Conservation (phyloP, 2,888 invertebrate species). For the Thalpophila matura region DNA sequence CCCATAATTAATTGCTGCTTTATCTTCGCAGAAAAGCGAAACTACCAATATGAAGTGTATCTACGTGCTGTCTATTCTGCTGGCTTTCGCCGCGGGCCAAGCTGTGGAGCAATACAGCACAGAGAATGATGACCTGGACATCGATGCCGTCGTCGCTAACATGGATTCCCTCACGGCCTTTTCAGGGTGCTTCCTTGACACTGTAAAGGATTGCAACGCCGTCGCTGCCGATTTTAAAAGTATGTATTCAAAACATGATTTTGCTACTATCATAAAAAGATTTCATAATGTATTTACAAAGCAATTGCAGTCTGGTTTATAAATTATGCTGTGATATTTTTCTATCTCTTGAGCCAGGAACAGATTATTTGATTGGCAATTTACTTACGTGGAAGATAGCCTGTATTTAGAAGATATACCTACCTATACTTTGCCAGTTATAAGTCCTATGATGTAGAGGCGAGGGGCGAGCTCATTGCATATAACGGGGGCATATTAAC, state of each 20-base stretch:
- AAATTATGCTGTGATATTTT: neutral
- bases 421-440: too few species aligned
- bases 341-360: too few species aligned
- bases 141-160: slow-evolving; percentile 70
- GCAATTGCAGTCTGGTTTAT: slow-evolving; percentile 1
- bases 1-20: neutral
- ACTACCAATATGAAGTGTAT: slow-evolving; percentile 72
- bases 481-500: too few species aligned
- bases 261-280: slow-evolving; percentile 1
- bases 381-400: too few species aligned
- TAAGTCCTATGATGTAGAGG: too few species aligned
- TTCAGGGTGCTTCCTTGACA: slow-evolving; percentile 75
- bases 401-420: too few species aligned
- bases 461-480: too few species aligned
- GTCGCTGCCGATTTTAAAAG: slow-evolving; percentile 76
- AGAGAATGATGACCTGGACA: slow-evolving; percentile 79
- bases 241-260: slow-evolving; percentile 65
- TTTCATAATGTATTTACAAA: slow-evolving; percentile 8
- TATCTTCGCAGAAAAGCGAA: slow-evolving; percentile 11
- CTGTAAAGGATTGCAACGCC: slow-evolving; percentile 67
- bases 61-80: slow-evolving; percentile 66
- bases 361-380: too few species aligned
- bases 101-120: slow-evolving; percentile 73
- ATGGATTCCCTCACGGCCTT: slow-evolving; percentile 63
- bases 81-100: slow-evolving; percentile 54